Evolutionary conservation across 2,113 vertebrate species (phyloP).

Genomic region (Neolamprologus sp.): DNA sequence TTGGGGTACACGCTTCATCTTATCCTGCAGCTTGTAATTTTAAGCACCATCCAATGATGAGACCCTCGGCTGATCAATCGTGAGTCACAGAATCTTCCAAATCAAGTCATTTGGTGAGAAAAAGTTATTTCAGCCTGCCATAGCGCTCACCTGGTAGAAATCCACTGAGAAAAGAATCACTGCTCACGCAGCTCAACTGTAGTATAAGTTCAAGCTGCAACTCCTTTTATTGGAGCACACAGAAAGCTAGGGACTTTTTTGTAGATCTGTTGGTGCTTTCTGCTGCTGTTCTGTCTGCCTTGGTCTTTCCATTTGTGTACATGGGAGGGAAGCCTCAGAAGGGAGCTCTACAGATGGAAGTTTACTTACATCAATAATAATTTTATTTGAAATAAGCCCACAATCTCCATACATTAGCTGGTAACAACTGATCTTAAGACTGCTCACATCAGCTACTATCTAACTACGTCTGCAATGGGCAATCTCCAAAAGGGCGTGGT

Average conservation of each 20-base stretch:
- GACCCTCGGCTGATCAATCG: not conserved
- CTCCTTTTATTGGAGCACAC: not conserved
- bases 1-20: not conserved
- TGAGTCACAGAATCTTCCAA: not conserved
- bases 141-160: not conserved
- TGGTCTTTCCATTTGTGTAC: not conserved
- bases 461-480: not conserved
- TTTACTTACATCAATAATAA: not conserved
- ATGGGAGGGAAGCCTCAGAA: not conserved
- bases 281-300: not conserved
- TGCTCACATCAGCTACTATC: not conserved
- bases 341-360: fast-evolving
- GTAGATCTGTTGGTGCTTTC: not conserved
- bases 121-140: not conserved
- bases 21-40: not conserved
- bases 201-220: not conserved
- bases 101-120: not conserved
- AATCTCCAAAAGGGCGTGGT: not conserved
- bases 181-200: not conserved
- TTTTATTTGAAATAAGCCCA: not conserved
- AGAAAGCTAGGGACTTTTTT: not conserved
- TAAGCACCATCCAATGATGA: not conserved
- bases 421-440: not conserved
- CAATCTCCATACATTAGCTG: not conserved
- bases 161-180: not conserved